Percentiles rank a stretch among this genome's conserved stretches.
Evolutionary conservation across 2,888 invertebrate species (phyloP).

Genomic region (Arrhopalites spinosus): DNA sequence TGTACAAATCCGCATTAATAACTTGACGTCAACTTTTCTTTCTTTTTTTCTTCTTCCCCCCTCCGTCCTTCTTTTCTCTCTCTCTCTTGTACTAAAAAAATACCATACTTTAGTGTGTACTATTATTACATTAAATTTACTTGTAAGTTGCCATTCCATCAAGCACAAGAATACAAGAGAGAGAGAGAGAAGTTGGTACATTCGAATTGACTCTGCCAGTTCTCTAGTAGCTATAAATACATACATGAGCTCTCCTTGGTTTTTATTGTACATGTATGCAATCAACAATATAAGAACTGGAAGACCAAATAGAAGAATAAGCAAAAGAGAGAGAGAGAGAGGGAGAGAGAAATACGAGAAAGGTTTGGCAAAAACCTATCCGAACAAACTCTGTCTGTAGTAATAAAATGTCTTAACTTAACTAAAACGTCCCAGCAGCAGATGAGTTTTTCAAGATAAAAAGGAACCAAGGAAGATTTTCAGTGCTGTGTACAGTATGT

Average conservation of each 20-base stretch:
- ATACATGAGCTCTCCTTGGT: background rate
- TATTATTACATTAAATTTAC: too few relatives aligned
- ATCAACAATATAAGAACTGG: background rate
- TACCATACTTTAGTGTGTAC: too few relatives aligned
- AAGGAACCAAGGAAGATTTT: background rate
- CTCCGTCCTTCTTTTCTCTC: too few relatives aligned
- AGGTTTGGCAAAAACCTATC: background rate
- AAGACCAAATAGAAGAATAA: too few relatives aligned
- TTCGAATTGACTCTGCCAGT: background rate
- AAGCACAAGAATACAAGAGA: background rate
- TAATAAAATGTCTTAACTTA: slow-evolving; percentile 4
- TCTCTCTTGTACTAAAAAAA: too few relatives aligned
- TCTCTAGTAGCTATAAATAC: background rate
- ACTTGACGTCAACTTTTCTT: too few relatives aligned
- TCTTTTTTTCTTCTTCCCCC: too few relatives aligned
- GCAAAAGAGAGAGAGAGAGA: background rate
- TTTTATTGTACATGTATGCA: background rate
- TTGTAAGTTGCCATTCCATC: too few relatives aligned
- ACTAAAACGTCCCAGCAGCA: background rate
- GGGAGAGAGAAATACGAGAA: background rate
- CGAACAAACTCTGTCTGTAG: background rate
- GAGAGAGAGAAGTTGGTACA: background rate
- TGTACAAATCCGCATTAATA: too few relatives aligned
- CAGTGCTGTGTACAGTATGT: background rate
- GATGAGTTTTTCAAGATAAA: slow-evolving; percentile 6